Evolutionary conservation across 2,888 invertebrate genomes (phyloP).

Genomic region (Galerucella pusilla): DNA sequence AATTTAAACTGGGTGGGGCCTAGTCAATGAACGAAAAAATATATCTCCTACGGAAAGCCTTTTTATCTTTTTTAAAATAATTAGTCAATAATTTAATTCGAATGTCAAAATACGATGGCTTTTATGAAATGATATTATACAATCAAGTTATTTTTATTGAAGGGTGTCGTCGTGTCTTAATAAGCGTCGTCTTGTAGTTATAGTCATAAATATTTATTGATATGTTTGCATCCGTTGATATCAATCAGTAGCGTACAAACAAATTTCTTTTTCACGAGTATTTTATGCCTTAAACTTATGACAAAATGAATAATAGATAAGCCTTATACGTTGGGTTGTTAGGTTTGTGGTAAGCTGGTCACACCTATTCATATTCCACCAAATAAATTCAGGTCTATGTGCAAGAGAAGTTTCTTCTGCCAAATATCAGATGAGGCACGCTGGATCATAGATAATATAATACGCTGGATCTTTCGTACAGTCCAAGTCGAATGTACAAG

Average conservation of each 20-base stretch:
- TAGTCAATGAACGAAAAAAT: neutral
- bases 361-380: no score
- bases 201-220: conserved; percentile 22
- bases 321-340: neutral
- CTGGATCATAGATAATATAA: no score
- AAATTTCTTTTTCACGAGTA: no score
- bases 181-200: conserved; percentile 2
- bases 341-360: no score
- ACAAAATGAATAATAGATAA: neutral
- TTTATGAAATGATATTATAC: conserved; percentile 33
- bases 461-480: no score
- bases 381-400: no score
- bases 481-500: no score
- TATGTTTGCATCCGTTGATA: conserved; percentile 14
- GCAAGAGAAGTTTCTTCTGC: no score
- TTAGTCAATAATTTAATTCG: conserved; percentile 21
- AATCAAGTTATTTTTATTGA: conserved; percentile 32
- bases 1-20: neutral
- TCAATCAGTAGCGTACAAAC: neutral
- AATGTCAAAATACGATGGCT: conserved; percentile 29
- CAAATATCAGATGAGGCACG: no score
- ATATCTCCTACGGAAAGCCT: neutral
- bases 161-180: conserved; percentile 17
- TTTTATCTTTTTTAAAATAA: neutral
- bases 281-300: neutral